Evolutionary conservation across 2,113 vertebrate species (phyloP), one percentile per base, ranked within the genome.

Genomic region (Eudyptes chrysolophus): DNA sequence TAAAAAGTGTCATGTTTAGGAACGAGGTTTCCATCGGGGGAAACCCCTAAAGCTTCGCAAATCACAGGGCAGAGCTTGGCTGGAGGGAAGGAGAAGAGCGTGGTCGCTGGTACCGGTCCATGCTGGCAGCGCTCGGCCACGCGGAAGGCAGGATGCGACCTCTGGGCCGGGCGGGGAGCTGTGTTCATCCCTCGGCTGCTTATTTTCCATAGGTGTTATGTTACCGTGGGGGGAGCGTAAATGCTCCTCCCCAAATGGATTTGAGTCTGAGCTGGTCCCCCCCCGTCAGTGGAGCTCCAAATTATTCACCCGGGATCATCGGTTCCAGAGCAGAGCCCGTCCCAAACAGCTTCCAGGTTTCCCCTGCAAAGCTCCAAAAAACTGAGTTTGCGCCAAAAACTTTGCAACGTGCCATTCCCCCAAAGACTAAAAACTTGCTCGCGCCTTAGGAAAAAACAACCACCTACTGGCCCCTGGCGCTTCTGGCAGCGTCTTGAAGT

Each of bases 221-320:
- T 42, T 58, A 18, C 24, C 0, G 1, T 6, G 17, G 8, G 10
- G 26, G 16, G 15, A 16, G 4, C 1, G 8, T 29, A 10, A 64
- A 20, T 14, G 30, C 17, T 64, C 83, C 19, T 54, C 66, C 38
- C 38, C 68, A 40, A 21, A 25, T 10, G 25, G 51, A 9, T 76
- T 76, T 69, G 70, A 21, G 22, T 55, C 55, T 42, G 55, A 82
- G 70, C 12, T 42, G 49, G 5, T 62, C 15, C 21, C 36, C 3
- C 2, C 42, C 40, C 26, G 4, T 42, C 36, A 25, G 15, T 1
- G 7, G 38, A 51, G 40, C 42, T 48, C 61, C 26, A 29, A 4
- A 48, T 16, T 15, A 15, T 55, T 60, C 60, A 1, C 27, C 16
- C 1, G 7, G 40, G 42, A n/a, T 42, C 51, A 16, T 16, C 13